These are phyloP conservation scores for Lampris megalopsis DNA, from an alignment of 2,113 vertebrate species.

Conservation along the genomic window DNA sequence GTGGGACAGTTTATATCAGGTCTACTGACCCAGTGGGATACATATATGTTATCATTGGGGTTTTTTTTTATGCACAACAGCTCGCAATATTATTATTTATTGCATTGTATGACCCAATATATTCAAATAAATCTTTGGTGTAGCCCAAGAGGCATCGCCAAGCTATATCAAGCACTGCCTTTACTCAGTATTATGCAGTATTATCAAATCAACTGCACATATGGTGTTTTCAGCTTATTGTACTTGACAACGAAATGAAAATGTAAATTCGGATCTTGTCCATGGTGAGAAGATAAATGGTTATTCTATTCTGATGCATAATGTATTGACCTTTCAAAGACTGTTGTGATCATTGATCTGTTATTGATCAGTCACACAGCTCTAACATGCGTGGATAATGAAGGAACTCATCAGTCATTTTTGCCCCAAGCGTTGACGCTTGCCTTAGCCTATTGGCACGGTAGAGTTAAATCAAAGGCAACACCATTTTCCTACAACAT, in stretches of 20 bases:
- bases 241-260: not conserved
- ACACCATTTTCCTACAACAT: not conserved
- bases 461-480: constrained; percentile 7
- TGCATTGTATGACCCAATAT: not conserved
- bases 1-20: not conserved
- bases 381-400: constrained; percentile 37
- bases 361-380: constrained; percentile 16
- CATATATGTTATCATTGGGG: no score
- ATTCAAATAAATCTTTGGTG: not conserved
- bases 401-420: constrained; percentile 32
- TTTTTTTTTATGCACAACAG: not conserved
- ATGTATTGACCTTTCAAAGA: constrained; percentile 49
- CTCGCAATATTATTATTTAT: not conserved
- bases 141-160: not conserved
- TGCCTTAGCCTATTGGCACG: constrained; percentile 10
- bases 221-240: not conserved
- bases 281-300: constrained; percentile 1
- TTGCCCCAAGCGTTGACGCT: constrained; percentile 4
- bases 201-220: no score
- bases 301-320: constrained; percentile 38
- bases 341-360: constrained; percentile 41
- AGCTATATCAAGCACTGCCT: not conserved
- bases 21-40: not conserved
- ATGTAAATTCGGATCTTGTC: not conserved
- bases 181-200: no score